A percentile compares a stretch with the other conserved stretches of the same genome.
Evolutionary conservation across 2,888 invertebrate genomes (phyloP).

Genomic region (Gortyna flavago): DNA sequence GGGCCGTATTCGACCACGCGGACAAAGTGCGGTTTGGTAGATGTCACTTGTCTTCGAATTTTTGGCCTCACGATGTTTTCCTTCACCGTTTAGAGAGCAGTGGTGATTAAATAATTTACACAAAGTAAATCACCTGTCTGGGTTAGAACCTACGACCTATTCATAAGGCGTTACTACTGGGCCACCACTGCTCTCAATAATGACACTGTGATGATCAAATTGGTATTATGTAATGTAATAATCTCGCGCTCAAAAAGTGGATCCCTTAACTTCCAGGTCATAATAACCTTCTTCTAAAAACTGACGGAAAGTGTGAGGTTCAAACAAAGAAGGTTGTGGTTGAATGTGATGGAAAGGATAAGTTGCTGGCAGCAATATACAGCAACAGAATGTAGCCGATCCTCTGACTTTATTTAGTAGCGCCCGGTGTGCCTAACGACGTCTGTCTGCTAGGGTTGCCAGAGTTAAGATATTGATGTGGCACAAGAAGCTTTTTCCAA

Average conservation of each 20-base stretch:
- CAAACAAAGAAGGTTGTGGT: conserved; percentile 43
- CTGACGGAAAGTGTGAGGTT: conserved; percentile 13
- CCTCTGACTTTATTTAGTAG: conserved; percentile 65
- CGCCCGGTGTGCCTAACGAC: conserved; percentile 68
- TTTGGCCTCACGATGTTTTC: not conserved
- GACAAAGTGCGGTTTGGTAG: no score
- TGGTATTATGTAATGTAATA: not conserved
- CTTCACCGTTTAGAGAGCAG: not conserved
- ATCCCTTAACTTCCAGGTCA: not conserved
- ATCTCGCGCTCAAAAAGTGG: not conserved
- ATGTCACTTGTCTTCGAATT: no score
- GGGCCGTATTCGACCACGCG: not conserved
- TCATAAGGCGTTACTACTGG: not conserved
- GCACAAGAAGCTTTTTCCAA: not conserved
- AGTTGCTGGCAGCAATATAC: conserved; percentile 58
- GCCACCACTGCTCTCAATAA: not conserved
- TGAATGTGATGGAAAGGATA: conserved; percentile 58
- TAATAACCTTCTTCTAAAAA: conserved; percentile 2
- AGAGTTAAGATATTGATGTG: not conserved
- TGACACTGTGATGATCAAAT: not conserved
- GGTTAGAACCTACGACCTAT: not conserved
- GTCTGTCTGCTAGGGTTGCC: conserved; percentile 58
- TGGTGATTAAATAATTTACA: not conserved
- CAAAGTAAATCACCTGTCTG: not conserved
- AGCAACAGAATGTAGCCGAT: conserved; percentile 59